Conservation (phyloP, 2,797 vertebrate species). For the Sebastes cheni region DNA sequence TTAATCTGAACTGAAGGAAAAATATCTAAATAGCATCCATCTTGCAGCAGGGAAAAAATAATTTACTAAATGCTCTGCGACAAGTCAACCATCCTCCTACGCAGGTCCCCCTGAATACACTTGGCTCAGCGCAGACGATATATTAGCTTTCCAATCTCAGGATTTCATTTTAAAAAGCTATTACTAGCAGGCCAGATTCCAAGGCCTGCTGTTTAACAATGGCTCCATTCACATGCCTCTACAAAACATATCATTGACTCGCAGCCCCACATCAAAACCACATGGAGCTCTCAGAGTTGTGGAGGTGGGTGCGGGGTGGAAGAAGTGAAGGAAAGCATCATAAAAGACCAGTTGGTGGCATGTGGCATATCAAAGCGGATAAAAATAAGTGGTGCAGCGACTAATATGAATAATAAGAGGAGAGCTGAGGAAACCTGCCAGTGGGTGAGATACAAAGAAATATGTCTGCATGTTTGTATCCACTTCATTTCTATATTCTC, state of each 20-base stretch:
- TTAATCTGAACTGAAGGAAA: conserved; percentile 10
- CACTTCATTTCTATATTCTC: conserved; percentile 2
- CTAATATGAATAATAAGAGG: conserved; percentile 38
- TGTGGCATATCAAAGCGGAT: conserved; percentile 15
- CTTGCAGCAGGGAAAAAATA: conserved; percentile 17
- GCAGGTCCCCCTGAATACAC: conserved; percentile 33
- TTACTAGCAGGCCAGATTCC: conserved; percentile 58
- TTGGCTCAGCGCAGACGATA: conserved; percentile 44
- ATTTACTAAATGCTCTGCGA: conserved; percentile 37
- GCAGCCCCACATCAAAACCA: conserved; percentile 70
- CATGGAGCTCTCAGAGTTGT: conserved; percentile 59
- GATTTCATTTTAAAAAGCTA: conserved; percentile 69
- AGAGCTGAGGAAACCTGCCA: conserved; percentile 6
- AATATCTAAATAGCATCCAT: conserved; percentile 30
- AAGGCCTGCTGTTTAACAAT: conserved; percentile 67
- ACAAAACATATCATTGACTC: conserved; percentile 68
- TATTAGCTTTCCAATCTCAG: conserved; percentile 66
- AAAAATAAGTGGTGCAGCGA: conserved; percentile 14
- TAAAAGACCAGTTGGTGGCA: conserved; percentile 8
- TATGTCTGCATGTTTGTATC: conserved; percentile 1
- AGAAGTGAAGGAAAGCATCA: conserved; percentile 34
- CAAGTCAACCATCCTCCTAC: conserved; percentile 47
- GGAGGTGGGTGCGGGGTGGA: conserved; percentile 28
- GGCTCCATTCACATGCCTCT: conserved; percentile 68
- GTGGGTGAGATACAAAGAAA: conserved; percentile 12